Base-by-base conservation (phyloP, 2,888 invertebrate genomes). In the Drosophila subsilvestris region DNA sequence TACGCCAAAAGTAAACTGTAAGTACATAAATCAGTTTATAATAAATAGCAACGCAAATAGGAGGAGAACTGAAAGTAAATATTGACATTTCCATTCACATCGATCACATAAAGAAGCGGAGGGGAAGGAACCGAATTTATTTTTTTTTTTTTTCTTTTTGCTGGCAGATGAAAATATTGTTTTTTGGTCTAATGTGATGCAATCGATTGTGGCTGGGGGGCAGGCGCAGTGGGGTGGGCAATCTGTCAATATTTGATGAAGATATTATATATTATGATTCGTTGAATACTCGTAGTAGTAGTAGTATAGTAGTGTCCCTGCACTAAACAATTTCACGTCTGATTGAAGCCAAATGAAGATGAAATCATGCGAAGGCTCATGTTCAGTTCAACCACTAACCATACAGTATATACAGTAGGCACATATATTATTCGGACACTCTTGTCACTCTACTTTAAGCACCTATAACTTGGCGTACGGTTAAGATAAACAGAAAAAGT, bases 261-360 rank as follows among this genome's bases (percentile, higher is more conserved):
- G 66, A 53, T 63, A 57, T 27, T 29, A 12, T 51, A 54, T 60
- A 51, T 63, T 66, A 65, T 63, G 75, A 56, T 49, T 62, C 50
- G 49, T 45, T 37, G 49, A 49, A 61, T 69, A 7, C 6, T 37
- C 14, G 37, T 14, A 32, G n/a, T n/a, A n/a, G n/a, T n/a, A n/a
- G n/a, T n/a, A n/a, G n/a, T 4, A 1, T 32, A 27, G 6, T 27
- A 9, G 66, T 50, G 60, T 76, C 76, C 76, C 78, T 80, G 78
- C 84, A 78, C 68, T 67, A 75, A 83, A 74, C 80, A 81, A 81
- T 81, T 83, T 81, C 78, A 81, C 84, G 84, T 74, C 60, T 76
- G 83, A 74, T 73, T 81, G 70, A 63, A 78, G 66, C 70, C 80
- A 76, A 83, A 73, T 81, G 72, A 74, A 54, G 60, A 53, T 69